Percentiles rank a stretch among this genome's conserved stretches.
These are phyloP conservation scores for Oligia strigilis DNA, from an alignment of 2,888 invertebrate species.

Conservation along the genomic window DNA sequence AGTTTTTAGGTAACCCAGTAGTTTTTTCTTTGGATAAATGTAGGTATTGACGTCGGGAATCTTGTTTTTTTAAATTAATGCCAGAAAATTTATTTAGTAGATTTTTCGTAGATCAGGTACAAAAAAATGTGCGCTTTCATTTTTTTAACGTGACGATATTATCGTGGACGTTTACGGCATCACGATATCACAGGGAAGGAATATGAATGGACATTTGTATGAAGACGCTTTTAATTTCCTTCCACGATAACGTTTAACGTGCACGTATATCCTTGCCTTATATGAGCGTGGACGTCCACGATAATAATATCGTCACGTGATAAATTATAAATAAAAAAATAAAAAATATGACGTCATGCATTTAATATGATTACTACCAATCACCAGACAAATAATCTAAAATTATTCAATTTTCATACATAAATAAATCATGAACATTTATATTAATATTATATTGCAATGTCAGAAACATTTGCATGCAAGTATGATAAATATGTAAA, in stretches of 20 bases:
- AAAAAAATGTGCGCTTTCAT: background rate
- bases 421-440: background rate
- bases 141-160: background rate
- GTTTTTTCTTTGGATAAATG: background rate
- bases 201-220: background rate
- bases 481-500: slow-evolving; percentile 3
- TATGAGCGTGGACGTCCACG: too few relatives aligned
- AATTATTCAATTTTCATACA: background rate
- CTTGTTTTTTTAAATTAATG: too few relatives aligned
- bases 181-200: background rate
- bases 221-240: background rate
- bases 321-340: background rate
- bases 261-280: background rate
- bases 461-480: slow-evolving; percentile 1
- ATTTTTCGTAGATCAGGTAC: background rate
- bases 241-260: background rate
- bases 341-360: too few relatives aligned
- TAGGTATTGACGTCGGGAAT: too few relatives aligned
- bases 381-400: background rate
- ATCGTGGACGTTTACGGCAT: background rate
- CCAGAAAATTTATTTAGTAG: too few relatives aligned
- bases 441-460: background rate
- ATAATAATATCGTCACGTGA: background rate
- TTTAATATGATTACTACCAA: background rate
- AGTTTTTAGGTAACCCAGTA: too few relatives aligned